Evolutionary conservation across 2,888 invertebrate species (phyloP).

Genomic region (Hybos culiciformis): DNA sequence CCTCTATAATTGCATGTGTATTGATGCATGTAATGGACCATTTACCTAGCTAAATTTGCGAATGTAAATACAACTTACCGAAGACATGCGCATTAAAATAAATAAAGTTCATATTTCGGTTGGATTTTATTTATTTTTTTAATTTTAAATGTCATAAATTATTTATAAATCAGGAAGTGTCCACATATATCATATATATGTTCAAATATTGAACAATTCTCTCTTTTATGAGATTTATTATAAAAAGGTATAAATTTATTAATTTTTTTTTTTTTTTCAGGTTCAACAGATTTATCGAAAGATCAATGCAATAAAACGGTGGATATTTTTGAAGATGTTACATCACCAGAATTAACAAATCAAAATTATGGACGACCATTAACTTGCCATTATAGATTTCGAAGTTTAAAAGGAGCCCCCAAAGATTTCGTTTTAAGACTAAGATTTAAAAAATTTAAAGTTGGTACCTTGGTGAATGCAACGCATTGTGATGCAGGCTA

Average conservation of each 20-base stretch:
- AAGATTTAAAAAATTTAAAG: conserved; percentile 86
- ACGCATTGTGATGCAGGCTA: conserved; percentile 79
- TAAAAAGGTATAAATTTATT: background rate
- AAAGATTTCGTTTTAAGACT: conserved; percentile 82
- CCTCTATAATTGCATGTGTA: too few species aligned
- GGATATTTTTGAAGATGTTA: conserved; percentile 83
- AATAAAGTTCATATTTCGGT: too few species aligned
- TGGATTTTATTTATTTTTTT: too few species aligned
- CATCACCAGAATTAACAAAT: conserved; percentile 70
- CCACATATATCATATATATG: too few species aligned
- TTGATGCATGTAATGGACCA: too few species aligned
- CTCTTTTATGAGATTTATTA: too few species aligned
- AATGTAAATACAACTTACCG: too few species aligned
- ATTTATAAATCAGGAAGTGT: too few species aligned
- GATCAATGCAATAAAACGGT: conserved; percentile 91
- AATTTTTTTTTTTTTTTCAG: background rate
- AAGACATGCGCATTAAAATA: too few species aligned
- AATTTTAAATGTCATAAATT: too few species aligned
- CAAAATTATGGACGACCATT: conserved; percentile 73
- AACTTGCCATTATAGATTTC: conserved; percentile 82
- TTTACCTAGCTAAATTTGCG: too few species aligned
- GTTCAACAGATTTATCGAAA: conserved; percentile 36
- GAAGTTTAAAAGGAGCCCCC: conserved; percentile 73
- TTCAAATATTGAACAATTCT: too few species aligned
- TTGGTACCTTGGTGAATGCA: conserved; percentile 72